Percentiles rank a stretch among this genome's conserved stretches.
Conservation (phyloP, 1,140 invertebrate species). For the Calosoma granatense region DNA sequence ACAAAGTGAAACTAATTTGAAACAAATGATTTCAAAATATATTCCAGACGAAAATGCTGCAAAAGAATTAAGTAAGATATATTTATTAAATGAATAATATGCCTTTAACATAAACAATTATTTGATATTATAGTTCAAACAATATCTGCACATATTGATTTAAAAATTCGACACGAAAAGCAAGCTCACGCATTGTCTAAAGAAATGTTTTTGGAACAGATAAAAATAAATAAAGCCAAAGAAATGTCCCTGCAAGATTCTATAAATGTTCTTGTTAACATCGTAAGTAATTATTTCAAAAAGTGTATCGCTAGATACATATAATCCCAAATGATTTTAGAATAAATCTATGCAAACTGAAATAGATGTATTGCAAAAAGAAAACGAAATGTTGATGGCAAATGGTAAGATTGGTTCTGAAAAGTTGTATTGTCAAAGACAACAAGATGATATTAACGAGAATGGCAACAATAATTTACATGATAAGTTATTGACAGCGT, state of each 20-base stretch:
- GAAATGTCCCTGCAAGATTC: background rate
- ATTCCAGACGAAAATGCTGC: background rate
- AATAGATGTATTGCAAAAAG: background rate
- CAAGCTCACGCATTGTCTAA: background rate
- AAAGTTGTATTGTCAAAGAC: no score
- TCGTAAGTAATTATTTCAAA: background rate
- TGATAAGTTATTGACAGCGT: background rate
- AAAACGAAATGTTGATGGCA: no score
- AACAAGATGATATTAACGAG: no score
- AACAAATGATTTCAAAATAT: conserved; percentile 1
- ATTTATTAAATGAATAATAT: no score
- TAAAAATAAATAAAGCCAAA: background rate
- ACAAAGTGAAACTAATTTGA: background rate
- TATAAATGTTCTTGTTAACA: background rate
- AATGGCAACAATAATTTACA: background rate
- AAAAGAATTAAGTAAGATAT: conserved; percentile 1
- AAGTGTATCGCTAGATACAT: background rate
- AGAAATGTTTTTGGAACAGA: background rate
- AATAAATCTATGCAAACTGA: background rate
- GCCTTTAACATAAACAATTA: no score
- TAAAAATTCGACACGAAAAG: background rate
- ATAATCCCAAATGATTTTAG: background rate
- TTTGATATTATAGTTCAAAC: background rate
- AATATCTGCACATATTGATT: background rate
- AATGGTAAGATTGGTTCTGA: no score